Evolutionary conservation across 92 coral and sea anemone species (phyloP).

Genomic region (Epizoanthus ramosus): DNA sequence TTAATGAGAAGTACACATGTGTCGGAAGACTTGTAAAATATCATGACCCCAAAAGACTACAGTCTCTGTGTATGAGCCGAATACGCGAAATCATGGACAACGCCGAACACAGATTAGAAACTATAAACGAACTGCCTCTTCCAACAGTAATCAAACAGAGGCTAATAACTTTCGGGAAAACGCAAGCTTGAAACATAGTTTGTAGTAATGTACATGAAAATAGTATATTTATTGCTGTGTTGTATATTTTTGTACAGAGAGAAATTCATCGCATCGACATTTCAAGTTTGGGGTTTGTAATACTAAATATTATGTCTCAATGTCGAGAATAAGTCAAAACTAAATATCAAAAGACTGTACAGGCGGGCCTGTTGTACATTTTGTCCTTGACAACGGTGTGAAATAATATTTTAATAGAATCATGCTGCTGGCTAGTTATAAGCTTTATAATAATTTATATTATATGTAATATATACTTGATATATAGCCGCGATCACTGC

Average conservation of each 20-base stretch:
- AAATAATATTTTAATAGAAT: background rate
- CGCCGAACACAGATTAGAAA: background rate
- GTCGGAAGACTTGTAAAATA: constrained; percentile 84
- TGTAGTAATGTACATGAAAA: constrained; percentile 35
- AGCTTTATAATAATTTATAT: background rate
- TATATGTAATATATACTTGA: background rate
- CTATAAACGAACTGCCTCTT: constrained; percentile 48
- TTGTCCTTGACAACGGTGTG: background rate
- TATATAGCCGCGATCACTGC: background rate
- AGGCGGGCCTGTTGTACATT: constrained; percentile 40
- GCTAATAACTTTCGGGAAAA: constrained; percentile 17
- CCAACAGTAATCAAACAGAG: constrained; percentile 41
- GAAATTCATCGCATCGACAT: constrained; percentile 1
- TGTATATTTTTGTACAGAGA: constrained; percentile 17
- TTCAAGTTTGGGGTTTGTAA: background rate
- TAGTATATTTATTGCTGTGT: constrained; percentile 25
- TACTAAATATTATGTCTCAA: background rate
- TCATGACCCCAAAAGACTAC: constrained; percentile 77
- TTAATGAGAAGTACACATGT: constrained; percentile 72
- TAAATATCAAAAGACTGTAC: background rate
- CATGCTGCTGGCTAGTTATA: constrained; percentile 23
- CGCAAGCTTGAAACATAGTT: background rate
- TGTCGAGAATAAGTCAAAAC: constrained; percentile 10
- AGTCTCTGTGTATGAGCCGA: constrained; percentile 61
- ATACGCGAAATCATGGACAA: constrained; percentile 51